Base-by-base conservation (phyloP, 2,113 vertebrate species). In the Clarias macrocephalus region DNA sequence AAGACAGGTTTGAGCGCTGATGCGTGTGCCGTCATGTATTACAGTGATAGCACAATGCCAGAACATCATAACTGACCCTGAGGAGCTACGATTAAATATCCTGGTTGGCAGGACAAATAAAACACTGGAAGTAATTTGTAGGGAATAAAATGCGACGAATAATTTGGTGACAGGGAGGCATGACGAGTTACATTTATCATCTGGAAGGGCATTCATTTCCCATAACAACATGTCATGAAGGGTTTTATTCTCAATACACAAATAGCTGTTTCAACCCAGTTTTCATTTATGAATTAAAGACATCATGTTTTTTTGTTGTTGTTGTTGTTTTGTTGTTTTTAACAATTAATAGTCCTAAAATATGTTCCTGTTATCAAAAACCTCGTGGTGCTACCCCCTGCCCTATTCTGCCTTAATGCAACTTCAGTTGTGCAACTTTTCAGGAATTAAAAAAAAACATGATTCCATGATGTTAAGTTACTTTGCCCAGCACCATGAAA, bases 61-160 rank as follows among this genome's bases (percentile, higher is more conserved):
- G 19, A 37, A 28, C 30, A 59, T 57, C 83, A 72, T 70, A 72
- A 33, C 83, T 73, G 83, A 72, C 66, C 83, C 79, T 37, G 28
- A 60, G 11, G 57, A 80, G 57, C 8, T 12, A 12, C 33, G 28
- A 80, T 80, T 11, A 59, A 80, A 59, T 59, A 79, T 16, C 15
- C 54, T 3, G 28, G 16, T 19, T 80, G 28, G 1, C n/a, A 28
- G 18, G 56, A 80, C 54, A 33, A 80, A 52, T 25, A 37, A 28
- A 56, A 30, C 5, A 3, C 19, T 80, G 28, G 28, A 52, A 12
- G 7, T 16, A 0, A 25, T n/a, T 15, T 52, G 37, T 73, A 3
- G 5, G 72, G 21, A 52, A 76, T 54, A 54, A 54, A 76, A n/a
- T 2, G 25, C 25, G 73, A 52, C 70, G 16, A 65, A 28, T 65